Conservation (phyloP, 2,888 invertebrate species). For the Hoplodrina blanda region DNA sequence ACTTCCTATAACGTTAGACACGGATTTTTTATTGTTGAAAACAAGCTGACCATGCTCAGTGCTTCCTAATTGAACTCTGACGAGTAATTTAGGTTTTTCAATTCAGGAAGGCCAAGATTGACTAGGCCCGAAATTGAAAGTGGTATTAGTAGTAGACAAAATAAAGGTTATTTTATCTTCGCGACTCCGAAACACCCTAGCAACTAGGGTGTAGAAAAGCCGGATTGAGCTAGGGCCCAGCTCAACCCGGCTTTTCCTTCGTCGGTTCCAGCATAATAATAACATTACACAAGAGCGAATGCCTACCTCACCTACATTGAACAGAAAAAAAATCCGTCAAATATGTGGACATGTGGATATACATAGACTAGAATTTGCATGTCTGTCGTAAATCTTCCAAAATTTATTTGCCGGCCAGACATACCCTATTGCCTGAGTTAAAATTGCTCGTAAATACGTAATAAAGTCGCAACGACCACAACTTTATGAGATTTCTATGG, state of each 20-base stretch:
- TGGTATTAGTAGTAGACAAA: constrained; percentile 34
- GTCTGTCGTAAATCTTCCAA: constrained; percentile 35
- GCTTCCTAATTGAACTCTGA: constrained; percentile 31
- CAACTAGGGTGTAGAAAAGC: too few species aligned
- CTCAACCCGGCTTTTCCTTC: constrained; percentile 34
- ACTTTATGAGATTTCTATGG: constrained; percentile 38
- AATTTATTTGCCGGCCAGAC: constrained; percentile 21
- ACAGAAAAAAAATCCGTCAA: constrained; percentile 4
- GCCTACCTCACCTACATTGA: constrained; percentile 14
- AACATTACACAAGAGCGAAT: constrained; percentile 13
- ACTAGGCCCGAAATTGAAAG: constrained; percentile 22
- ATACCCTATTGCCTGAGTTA: constrained; percentile 18
- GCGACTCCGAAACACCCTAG: constrained; percentile 15
- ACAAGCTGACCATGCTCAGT: constrained; percentile 15
- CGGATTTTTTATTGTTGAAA: constrained; percentile 28
- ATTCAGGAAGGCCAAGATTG: constrained; percentile 22
- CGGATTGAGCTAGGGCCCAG: background rate
- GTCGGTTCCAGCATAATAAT: constrained; percentile 12
- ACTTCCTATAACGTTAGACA: constrained; percentile 33
- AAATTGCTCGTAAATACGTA: constrained; percentile 47
- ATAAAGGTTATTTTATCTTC: constrained; percentile 6
- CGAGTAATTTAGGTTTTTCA: constrained; percentile 11
- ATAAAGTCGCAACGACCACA: constrained; percentile 37
- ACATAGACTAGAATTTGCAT: constrained; percentile 35
- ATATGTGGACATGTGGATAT: background rate